Percentiles rank a stretch among this genome's conserved stretches.
These are phyloP conservation scores for Scatophagus argus DNA, from an alignment of 2,113 vertebrate species.

Conservation along the genomic window DNA sequence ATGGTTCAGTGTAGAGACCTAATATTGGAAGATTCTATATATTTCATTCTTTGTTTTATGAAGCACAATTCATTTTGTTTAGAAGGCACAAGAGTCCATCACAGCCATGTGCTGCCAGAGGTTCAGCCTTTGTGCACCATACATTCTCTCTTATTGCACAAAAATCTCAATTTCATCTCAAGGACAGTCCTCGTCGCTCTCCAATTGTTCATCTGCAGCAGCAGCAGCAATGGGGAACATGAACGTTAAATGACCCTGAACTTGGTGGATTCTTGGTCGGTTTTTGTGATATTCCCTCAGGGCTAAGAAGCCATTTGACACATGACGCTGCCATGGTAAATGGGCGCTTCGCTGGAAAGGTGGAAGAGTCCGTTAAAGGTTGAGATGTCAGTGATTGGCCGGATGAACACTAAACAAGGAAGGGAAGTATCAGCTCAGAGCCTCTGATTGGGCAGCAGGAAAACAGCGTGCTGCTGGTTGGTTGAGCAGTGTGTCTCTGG, in stretches of 20 bases:
- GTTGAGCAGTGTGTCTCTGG: slow-evolving; percentile 54
- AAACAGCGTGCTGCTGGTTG: slow-evolving; percentile 55
- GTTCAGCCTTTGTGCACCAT: slow-evolving; percentile 27
- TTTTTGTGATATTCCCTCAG: slow-evolving; percentile 65
- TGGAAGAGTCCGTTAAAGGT: slow-evolving; percentile 55
- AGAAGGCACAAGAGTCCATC: slow-evolving; percentile 23
- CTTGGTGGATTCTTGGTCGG: slow-evolving; percentile 75
- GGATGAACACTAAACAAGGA: slow-evolving; percentile 51
- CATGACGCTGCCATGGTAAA: slow-evolving; percentile 70
- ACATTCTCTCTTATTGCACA: slow-evolving; percentile 14
- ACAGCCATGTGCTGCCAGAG: slow-evolving; percentile 13
- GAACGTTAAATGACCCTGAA: slow-evolving; percentile 76
- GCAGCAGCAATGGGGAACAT: slow-evolving; percentile 35
- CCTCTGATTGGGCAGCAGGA: slow-evolving; percentile 58
- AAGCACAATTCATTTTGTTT: no score
- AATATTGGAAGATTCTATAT: slow-evolving; percentile 4
- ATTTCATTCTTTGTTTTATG: background rate
- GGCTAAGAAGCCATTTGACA: slow-evolving; percentile 73
- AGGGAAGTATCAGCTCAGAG: slow-evolving; percentile 1
- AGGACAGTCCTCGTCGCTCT: slow-evolving; percentile 58
- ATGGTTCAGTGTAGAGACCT: background rate
- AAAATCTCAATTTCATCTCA: slow-evolving; percentile 68
- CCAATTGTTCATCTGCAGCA: slow-evolving; percentile 62
- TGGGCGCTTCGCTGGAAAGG: slow-evolving; percentile 45
- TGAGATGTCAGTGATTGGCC: slow-evolving; percentile 64